phyloP scores from a whole-genome alignment of 2,888 invertebrate genomes.

The Galerucella calmariensis region DNA sequence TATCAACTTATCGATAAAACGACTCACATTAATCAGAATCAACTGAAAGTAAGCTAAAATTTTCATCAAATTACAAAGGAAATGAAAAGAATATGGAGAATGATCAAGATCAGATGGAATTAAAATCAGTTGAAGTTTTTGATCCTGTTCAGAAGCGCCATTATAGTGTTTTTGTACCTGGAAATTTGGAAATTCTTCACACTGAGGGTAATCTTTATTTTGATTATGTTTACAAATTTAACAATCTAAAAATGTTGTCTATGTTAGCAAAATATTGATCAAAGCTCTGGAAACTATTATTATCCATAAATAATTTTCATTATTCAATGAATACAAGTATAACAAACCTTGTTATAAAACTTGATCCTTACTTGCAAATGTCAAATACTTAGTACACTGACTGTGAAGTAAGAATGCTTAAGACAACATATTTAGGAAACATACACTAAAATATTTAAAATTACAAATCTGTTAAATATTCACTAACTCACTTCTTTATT shows the following conservation, averaged over 20 bases:
- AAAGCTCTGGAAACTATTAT: neutral
- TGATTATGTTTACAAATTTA: neutral
- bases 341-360: too few species aligned
- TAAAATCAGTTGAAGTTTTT: constrained; percentile 33
- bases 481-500: neutral
- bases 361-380: too few species aligned
- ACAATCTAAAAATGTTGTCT: neutral
- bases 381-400: too few species aligned
- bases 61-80: constrained; percentile 14
- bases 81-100: constrained; percentile 32
- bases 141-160: constrained; percentile 27
- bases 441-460: too few species aligned
- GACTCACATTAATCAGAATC: constrained; percentile 21
- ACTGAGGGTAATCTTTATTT: constrained; percentile 15
- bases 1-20: constrained; percentile 3
- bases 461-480: neutral
- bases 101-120: constrained; percentile 41
- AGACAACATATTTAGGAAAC: too few species aligned
- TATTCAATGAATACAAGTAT: neutral
- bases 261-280: neutral
- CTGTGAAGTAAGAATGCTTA: too few species aligned
- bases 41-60: constrained; percentile 21
- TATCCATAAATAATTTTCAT: neutral
- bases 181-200: constrained; percentile 16
- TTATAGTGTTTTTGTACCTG: constrained; percentile 27